Base-by-base conservation (phyloP, 2,113 vertebrate genomes). In the Irena cyanogastra region DNA sequence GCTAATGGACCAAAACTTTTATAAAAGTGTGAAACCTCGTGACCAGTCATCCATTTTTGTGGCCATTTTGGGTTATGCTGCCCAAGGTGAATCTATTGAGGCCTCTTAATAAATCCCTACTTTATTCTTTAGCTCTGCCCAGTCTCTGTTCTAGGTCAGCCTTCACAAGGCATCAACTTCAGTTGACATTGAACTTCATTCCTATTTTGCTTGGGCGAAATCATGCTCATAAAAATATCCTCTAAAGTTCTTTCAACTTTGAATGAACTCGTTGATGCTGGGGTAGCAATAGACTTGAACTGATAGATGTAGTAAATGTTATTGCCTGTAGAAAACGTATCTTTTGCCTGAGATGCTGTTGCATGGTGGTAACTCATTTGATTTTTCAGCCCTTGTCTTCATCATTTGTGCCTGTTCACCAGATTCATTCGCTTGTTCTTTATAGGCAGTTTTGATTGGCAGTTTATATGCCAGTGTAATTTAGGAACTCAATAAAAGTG, bases 401-500 rank as follows among this genome's bases (percentile, higher is more conserved):
- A 10, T 84, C 37, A 22, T 76, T 92, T 83, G 70, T 91, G 89
- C 59, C 66, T 80, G 63, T 72, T 96, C 59, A 72, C 53, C 74
- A 86, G 64, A 74, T 87, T 90, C 50, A 76, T 76, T 93, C 5
- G 13, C 23, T 54, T 2, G 2, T 23, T 87, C 74, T 88, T 94
- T 91, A 89, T 41, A 23, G 81, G 39, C 52, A 70, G 24, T 50
- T 89, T 85, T 94, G 89, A 96, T 57, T 78, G 89, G 74, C 87
- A 89, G 78, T 95, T 95, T 94, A 83, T 86, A 31, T 0, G 0
- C 53, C 66, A 78, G 27, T 77, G 66, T 87, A 90, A 79, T 90
- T 90, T 90, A 88, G 95, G 91, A 88, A 88, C 63, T 90, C 84
- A 80, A 85, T 95, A 87, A 94, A 95, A 96, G 90, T 85, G 64